Evolutionary conservation across 37 sponge, comb jelly and placozoan genomes (phyloP), one percentile per base, ranked within the genome.

Genomic region (Spongia lamella): DNA sequence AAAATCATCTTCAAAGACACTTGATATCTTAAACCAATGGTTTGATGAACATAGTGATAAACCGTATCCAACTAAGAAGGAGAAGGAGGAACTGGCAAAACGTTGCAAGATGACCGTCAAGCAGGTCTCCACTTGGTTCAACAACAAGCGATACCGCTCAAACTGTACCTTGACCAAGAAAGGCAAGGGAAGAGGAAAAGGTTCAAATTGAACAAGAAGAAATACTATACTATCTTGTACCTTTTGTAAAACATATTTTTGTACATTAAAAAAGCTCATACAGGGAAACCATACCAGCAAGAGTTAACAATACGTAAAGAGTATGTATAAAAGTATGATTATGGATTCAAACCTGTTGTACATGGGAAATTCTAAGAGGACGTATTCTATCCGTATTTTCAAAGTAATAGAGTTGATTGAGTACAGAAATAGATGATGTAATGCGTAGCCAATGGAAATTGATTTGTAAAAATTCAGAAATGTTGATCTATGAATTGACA

Each of bases 61-160:
- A 26, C 89, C 89, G 17, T 88, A 88, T 55, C 89, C 89, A 13
- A 64, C 67, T 3, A 68, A 62, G 27, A 66, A 53, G 37, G 39
- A 82, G 62, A 82, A 83, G 68, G n/a, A 54, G 1, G 51, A 57
- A n/a, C 79, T 88, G 11, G 83, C 83, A 1, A 2, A 51, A 22
- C 58, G 61, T 7, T 88, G 83, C 25, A 66, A 24, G 38, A 72
- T 88, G 0, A 78, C 72, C 27, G 29, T 72, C 19, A 66, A 64
- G 17, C 89, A 88, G 71, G 84, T 89, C 19, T 33, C 86, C 2
- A 79, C 70, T 5, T 79, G 80, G 80, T 79, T 86, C 63, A 79
- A 38, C 62, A 79, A 79, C 70, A 73, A 56, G 15, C 43, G 86
- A n/a, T 74, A 39, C 20, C 61, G 86, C 7, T 66, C 47, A 38